Evolutionary conservation across 1,140 invertebrate species (phyloP), one percentile per base, ranked within the genome.

Genomic region (Dufourea novaeangliae): DNA sequence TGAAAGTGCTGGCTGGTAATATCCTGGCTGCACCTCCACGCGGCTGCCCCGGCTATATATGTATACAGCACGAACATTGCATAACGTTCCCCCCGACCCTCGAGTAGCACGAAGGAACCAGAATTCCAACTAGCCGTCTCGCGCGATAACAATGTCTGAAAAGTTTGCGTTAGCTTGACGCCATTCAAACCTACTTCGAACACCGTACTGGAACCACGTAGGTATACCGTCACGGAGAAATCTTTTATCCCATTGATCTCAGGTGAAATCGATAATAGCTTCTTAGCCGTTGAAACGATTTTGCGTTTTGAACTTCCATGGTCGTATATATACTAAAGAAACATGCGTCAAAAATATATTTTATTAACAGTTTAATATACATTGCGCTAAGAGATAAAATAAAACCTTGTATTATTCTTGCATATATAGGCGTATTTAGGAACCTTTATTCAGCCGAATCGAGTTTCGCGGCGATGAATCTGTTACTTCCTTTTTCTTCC

Each of bases 61-160:
- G n/a, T 8, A 34, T 70, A 34, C 67, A 34, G 27, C 39, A 39
- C 32, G 14, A 62, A 69, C 32, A 3, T 69, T 69, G 67, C 67
- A 57, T 57, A 69, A 69, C 67, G 25, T 37, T 20, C 20, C 41
- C 27, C 39, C 34, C 56, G 41, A 14, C 41, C 27, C 25, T 39
- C 44, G 41, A 57, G 25, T n/a, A 29, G 41, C 3, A 8, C 34
- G 37, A 59, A 12, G 27, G 70, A 75, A n/a, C n/a, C 78, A 59
- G 70, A 84, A 83, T 82, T 56, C 20, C 67, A 83, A 83, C 56
- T 78, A 83, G 52, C 41, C 56, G 25, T 76, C 80, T 70, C 41
- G n/a, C n/a, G n/a, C n/a, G 66, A 85, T 78, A 82, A 86, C 80
- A 80, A 85, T 59, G 27, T 46, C 34, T 50, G 75, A 79, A 79